Conservation (phyloP, 2,797 vertebrate species). For the Pangasius sanitwongsei region DNA sequence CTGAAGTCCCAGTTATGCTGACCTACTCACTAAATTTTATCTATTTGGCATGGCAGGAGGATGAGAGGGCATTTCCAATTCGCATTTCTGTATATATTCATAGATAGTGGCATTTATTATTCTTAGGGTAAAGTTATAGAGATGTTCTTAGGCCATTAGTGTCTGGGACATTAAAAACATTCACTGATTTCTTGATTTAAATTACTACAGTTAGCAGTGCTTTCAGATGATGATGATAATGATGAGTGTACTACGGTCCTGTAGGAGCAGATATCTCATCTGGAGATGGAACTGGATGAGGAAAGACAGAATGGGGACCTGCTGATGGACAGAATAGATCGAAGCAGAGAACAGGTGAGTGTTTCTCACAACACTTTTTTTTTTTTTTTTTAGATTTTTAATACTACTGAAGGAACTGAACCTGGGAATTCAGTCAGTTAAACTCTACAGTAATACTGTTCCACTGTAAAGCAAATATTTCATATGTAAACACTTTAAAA, state of each 20-base stretch:
- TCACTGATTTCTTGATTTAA: not conserved
- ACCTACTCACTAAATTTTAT: not conserved
- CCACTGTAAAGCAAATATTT: not conserved
- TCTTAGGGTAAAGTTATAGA: not conserved
- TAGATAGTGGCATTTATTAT: not conserved
- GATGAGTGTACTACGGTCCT: not conserved
- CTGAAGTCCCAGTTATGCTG: not conserved
- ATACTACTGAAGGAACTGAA: not conserved
- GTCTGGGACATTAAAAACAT: not conserved
- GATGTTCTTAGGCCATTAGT: not conserved
- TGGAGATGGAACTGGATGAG: constrained; percentile 93
- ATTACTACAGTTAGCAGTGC: not conserved
- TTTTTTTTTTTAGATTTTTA: not conserved
- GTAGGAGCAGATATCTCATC: constrained; percentile 86
- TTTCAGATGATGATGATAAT: not conserved
- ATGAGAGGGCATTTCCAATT: not conserved
- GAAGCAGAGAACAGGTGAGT: constrained; percentile 91
- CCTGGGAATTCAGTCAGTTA: not conserved
- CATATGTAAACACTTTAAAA: not conserved
- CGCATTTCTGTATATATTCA: not conserved
- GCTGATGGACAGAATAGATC: constrained; percentile 86
- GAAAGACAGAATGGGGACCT: constrained; percentile 90
- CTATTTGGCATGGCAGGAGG: not conserved
- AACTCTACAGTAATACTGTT: not conserved
- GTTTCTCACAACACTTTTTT: not conserved